Evolutionary conservation across 2,797 vertebrate species (phyloP).

Genomic region (Neosilurus hyrtlii): DNA sequence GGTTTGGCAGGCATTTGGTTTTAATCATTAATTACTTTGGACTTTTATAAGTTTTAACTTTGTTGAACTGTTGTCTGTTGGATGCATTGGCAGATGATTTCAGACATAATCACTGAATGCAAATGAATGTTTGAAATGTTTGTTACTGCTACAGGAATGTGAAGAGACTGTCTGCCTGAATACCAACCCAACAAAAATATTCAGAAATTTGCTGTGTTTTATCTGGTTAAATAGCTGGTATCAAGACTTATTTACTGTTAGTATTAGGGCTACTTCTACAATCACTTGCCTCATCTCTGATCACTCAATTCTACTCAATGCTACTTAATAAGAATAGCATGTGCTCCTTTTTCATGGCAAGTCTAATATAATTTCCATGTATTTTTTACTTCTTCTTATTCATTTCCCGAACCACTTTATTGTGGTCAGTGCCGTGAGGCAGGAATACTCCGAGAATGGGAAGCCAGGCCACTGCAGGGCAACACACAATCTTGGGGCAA

Average conservation of each 20-base stretch:
- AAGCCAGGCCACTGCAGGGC: neutral
- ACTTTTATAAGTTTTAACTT: constrained; percentile 4
- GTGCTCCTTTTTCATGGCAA: neutral
- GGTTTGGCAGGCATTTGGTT: constrained; percentile 1
- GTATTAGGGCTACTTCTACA: neutral
- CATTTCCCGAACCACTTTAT: neutral
- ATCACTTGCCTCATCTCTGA: neutral
- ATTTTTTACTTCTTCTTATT: neutral
- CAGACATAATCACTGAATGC: neutral
- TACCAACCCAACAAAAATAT: neutral
- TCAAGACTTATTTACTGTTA: neutral
- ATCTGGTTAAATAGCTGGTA: neutral
- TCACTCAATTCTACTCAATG: neutral
- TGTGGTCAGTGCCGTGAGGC: neutral
- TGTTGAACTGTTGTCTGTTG: neutral
- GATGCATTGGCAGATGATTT: neutral
- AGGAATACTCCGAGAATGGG: neutral
- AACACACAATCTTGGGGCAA: neutral
- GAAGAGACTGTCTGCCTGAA: neutral
- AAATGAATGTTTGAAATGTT: neutral
- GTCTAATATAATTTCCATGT: neutral
- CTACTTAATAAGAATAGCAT: neutral
- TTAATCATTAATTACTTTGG: neutral
- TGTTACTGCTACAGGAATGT: neutral
- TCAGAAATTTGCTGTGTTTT: neutral